phyloP scores from a whole-genome alignment of 2,113 vertebrate genomes.

The Ploceus nigricollis region DNA sequence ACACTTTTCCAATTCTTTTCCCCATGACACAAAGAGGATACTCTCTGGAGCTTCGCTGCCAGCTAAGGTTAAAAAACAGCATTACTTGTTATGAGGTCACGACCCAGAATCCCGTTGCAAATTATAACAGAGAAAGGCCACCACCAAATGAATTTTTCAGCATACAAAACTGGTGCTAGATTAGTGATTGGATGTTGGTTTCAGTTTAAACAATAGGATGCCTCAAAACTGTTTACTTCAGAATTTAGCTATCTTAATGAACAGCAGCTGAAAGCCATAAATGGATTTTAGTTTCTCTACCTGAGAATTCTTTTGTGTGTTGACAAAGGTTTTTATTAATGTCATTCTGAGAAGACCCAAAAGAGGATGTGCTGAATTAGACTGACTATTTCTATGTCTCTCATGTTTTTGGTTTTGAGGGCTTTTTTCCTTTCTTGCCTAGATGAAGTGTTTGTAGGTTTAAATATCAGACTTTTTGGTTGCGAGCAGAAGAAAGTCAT shows the following conservation, averaged over 20 bases:
- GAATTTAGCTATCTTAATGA: neutral
- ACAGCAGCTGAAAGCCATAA: neutral
- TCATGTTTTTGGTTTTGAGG: accelerated
- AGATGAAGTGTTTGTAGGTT: neutral
- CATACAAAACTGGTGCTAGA: neutral
- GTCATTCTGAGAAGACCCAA: neutral
- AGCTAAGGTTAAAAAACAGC: neutral
- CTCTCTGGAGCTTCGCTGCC: neutral
- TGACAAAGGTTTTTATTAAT: neutral
- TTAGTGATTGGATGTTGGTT: neutral
- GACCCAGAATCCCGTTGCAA: neutral
- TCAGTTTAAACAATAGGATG: neutral
- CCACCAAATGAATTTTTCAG: neutral
- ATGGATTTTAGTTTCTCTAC: neutral
- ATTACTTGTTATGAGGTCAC: neutral
- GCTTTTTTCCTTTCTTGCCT: neutral
- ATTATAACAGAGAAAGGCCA: neutral
- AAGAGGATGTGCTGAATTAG: neutral
- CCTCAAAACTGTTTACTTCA: neutral
- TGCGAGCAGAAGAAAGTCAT: neutral
- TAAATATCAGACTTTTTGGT: neutral
- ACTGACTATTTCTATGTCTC: neutral
- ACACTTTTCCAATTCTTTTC: neutral
- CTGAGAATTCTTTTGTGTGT: neutral
- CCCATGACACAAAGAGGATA: too few relatives aligned